These are phyloP conservation scores for Anoplopoma fimbria DNA, from an alignment of 2,113 vertebrate species.

Conservation along the genomic window DNA sequence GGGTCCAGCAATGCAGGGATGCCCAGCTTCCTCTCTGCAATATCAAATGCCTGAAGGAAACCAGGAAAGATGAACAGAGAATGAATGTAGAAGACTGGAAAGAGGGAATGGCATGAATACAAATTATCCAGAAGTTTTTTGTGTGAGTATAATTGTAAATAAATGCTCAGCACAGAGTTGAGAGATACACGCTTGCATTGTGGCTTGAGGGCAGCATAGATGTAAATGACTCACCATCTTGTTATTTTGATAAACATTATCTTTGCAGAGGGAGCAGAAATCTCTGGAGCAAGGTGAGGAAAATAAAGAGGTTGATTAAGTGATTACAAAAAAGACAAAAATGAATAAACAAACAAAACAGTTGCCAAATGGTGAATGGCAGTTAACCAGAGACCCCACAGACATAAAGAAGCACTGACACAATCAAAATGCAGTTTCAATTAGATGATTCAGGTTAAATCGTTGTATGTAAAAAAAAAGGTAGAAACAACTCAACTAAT, in stretches of 20 bases:
- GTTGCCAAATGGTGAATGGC: background rate
- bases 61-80: background rate
- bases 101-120: background rate
- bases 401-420: background rate
- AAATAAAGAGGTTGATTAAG: slow-evolving; percentile 21
- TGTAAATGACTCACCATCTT: slow-evolving; percentile 86
- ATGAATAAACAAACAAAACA: background rate
- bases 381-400: background rate
- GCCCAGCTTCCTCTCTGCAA: slow-evolving; percentile 90
- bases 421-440: background rate
- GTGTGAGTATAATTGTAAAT: background rate
- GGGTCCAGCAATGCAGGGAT: slow-evolving; percentile 90
- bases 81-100: background rate
- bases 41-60: slow-evolving; percentile 87
- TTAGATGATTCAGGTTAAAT: background rate
- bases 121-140: background rate
- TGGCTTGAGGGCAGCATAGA: background rate
- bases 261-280: slow-evolving; percentile 91
- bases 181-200: background rate
- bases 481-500: slow-evolving; percentile 37
- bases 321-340: background rate
- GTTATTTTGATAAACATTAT: slow-evolving; percentile 90
- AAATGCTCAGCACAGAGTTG: background rate
- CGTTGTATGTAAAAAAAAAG: background rate
- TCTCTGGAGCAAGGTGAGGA: slow-evolving; percentile 83